Evolutionary conservation across 2,888 invertebrate genomes (phyloP).

Genomic region (Trichacis sp.): DNA sequence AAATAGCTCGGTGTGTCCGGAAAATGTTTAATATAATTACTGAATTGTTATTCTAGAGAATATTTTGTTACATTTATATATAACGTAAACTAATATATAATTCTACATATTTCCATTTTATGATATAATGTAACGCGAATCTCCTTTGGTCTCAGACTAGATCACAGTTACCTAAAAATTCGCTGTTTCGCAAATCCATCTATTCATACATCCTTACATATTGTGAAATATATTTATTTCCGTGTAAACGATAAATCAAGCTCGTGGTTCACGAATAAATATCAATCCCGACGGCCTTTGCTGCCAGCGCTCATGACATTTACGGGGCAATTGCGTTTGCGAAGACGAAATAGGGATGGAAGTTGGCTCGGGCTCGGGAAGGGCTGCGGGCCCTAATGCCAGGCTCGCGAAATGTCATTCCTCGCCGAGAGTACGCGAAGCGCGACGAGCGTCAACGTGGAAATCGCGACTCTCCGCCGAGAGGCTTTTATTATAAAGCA

Average conservation of each 20-base stretch:
- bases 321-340: not conserved
- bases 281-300: not conserved
- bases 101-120: too few species aligned
- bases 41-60: too few species aligned
- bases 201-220: too few species aligned
- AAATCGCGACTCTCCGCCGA: slow-evolving; percentile 42
- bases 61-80: too few species aligned
- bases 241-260: not conserved
- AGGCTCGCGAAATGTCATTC: slow-evolving; percentile 25
- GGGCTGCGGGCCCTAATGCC: slow-evolving; percentile 1
- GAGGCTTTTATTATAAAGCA: slow-evolving; percentile 57
- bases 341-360: not conserved
- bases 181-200: too few species aligned
- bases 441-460: slow-evolving; percentile 22
- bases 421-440: slow-evolving; percentile 17
- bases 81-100: too few species aligned
- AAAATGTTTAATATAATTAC: too few species aligned
- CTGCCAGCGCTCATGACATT: not conserved
- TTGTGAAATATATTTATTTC: too few species aligned
- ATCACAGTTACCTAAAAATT: too few species aligned
- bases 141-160: too few species aligned
- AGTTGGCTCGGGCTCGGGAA: not conserved
- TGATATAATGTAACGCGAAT: too few species aligned
- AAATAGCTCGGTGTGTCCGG: too few species aligned
- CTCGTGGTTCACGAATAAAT: not conserved